These are phyloP conservation scores for Champsocephalus esox DNA, from an alignment of 2,797 vertebrate genomes.

Conservation along the genomic window DNA sequence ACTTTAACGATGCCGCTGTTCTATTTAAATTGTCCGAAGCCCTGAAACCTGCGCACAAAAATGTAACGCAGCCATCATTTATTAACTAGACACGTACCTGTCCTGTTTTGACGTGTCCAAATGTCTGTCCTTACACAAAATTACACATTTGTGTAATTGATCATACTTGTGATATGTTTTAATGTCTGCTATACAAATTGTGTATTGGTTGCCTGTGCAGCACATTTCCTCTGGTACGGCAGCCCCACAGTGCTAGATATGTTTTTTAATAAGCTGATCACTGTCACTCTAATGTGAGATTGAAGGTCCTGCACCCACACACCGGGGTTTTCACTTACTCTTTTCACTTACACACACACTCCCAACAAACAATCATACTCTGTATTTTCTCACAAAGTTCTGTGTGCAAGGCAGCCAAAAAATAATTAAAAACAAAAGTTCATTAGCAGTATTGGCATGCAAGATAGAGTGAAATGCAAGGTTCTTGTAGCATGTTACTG, in stretches of 20 bases:
- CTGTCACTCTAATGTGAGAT: background rate
- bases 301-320: background rate
- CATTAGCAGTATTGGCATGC: background rate
- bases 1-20: background rate
- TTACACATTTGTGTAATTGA: background rate
- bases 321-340: constrained; percentile 1
- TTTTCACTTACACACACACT: background rate
- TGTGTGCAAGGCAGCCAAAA: too few species aligned
- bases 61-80: background rate
- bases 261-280: background rate
- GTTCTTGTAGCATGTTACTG: background rate
- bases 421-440: background rate
- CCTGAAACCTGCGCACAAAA: constrained; percentile 1
- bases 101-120: background rate
- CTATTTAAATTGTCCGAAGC: background rate
- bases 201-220: background rate
- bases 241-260: background rate
- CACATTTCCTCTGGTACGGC: background rate
- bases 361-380: background rate
- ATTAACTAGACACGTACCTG: background rate
- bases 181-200: background rate
- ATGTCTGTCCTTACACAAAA: background rate
- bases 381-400: background rate
- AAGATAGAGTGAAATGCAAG: background rate
- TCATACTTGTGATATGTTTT: background rate